phyloP scores from a whole-genome alignment of 1,140 invertebrate genomes.

The Pollicipes pollicipes region DNA sequence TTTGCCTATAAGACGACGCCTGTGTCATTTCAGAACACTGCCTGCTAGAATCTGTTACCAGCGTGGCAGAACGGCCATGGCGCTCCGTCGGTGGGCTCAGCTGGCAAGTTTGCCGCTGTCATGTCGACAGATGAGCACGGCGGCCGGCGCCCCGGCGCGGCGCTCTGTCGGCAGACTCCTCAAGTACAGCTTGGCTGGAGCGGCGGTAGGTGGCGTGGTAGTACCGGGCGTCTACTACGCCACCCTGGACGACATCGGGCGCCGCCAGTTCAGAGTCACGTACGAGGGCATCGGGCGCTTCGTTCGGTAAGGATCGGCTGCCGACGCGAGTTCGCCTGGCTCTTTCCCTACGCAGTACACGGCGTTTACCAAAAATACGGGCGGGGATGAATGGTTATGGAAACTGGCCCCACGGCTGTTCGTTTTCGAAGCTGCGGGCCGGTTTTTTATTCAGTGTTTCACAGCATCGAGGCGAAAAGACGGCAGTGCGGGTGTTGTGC shows the following conservation, averaged over 20 bases:
- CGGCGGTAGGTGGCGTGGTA: not conserved
- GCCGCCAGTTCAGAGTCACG: slow-evolving; percentile 24
- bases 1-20: too few species aligned
- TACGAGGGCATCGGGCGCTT: slow-evolving; percentile 26
- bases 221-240: slow-evolving; percentile 17
- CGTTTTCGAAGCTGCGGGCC: slow-evolving; percentile 2
- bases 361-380: too few species aligned
- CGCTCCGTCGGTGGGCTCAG: not conserved
- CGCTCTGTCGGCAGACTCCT: not conserved
- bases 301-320: slow-evolving; percentile 22
- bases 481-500: not conserved
- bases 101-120: not conserved
- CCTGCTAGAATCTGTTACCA: too few species aligned
- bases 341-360: too few species aligned
- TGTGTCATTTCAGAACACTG: too few species aligned
- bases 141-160: too few species aligned
- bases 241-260: slow-evolving; percentile 20
- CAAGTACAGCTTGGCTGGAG: slow-evolving; percentile 15
- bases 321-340: not conserved
- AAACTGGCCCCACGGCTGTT: slow-evolving; percentile 4
- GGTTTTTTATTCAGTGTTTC: not conserved
- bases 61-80: too few species aligned
- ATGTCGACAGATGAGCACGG: not conserved
- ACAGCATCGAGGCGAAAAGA: not conserved
- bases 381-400: not conserved